Conservation (phyloP, 2,888 invertebrate species). For the Drosophila yooni region DNA sequence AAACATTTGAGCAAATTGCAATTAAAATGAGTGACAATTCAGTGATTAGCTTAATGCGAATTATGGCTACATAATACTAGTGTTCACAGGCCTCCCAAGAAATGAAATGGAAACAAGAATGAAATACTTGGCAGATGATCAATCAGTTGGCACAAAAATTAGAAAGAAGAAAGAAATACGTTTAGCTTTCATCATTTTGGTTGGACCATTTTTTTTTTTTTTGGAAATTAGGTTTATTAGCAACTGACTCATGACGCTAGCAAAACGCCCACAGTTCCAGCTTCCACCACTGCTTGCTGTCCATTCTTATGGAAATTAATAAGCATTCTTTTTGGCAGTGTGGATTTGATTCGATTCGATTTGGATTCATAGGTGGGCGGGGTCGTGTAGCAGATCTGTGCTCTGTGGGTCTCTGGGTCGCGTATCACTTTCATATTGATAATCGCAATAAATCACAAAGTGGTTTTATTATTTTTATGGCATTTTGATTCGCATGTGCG, state of each 20-base stretch:
- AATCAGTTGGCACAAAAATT: slow-evolving; percentile 9
- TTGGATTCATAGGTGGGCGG: slow-evolving; percentile 39
- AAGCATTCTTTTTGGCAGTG: slow-evolving; percentile 39
- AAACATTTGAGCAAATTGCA: slow-evolving; percentile 33
- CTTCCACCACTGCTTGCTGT: slow-evolving; percentile 4
- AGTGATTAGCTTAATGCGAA: slow-evolving; percentile 35
- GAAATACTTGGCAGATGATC: slow-evolving; percentile 7
- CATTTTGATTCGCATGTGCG: slow-evolving; percentile 29
- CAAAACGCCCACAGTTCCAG: slow-evolving; percentile 35
- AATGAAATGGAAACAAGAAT: background rate
- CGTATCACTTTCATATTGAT: slow-evolving; percentile 80
- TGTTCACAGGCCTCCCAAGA: slow-evolving; percentile 29
- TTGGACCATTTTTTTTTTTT: slow-evolving; percentile 13
- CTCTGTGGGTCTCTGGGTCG: slow-evolving; percentile 65
- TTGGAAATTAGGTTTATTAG: slow-evolving; percentile 11
- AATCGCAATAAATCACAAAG: slow-evolving; percentile 73
- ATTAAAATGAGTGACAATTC: slow-evolving; percentile 56
- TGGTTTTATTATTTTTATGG: slow-evolving; percentile 61
- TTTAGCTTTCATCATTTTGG: slow-evolving; percentile 33
- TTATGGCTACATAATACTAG: slow-evolving; percentile 2
- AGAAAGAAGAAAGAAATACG: background rate
- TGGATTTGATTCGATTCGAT: slow-evolving; percentile 7
- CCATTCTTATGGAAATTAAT: slow-evolving; percentile 53
- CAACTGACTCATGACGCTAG: slow-evolving; percentile 35
- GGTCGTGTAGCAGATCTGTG: slow-evolving; percentile 10